Conservation (phyloP, 2,113 vertebrate genomes). For the Carettochelys insculpta region DNA sequence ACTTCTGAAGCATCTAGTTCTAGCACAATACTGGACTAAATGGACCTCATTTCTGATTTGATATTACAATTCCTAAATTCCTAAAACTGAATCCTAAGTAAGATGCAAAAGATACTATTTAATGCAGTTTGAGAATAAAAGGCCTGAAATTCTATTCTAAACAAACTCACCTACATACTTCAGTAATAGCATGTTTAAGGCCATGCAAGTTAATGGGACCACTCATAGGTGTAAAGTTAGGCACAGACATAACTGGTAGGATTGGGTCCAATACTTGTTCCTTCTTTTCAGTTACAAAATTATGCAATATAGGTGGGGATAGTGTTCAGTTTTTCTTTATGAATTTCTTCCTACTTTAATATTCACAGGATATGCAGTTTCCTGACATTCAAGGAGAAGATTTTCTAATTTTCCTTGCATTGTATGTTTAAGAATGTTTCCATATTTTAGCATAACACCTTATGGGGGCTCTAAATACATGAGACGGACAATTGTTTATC, state of each 20-base stretch:
- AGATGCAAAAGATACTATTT: slow-evolving; percentile 58
- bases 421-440: background rate
- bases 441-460: too few species aligned
- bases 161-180: slow-evolving; percentile 23
- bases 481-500: too few species aligned
- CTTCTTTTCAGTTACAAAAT: background rate
- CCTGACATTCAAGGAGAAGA: background rate
- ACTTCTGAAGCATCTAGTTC: too few species aligned
- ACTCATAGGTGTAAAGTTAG: slow-evolving; percentile 50
- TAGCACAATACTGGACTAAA: background rate
- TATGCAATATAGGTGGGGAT: background rate
- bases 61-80: background rate
- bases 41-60: slow-evolving; percentile 17
- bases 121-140: slow-evolving; percentile 51
- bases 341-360: background rate
- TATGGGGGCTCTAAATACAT: too few species aligned
- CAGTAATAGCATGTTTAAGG: slow-evolving; percentile 24
- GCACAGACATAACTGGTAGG: background rate
- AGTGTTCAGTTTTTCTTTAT: background rate
- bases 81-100: background rate
- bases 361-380: background rate
- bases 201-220: slow-evolving; percentile 38
- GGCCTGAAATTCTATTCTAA: slow-evolving; percentile 32
- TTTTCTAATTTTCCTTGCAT: background rate
- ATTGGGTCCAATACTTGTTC: background rate